Conservation (phyloP, 2,797 vertebrate genomes). For the Phalanger gymnotis region DNA sequence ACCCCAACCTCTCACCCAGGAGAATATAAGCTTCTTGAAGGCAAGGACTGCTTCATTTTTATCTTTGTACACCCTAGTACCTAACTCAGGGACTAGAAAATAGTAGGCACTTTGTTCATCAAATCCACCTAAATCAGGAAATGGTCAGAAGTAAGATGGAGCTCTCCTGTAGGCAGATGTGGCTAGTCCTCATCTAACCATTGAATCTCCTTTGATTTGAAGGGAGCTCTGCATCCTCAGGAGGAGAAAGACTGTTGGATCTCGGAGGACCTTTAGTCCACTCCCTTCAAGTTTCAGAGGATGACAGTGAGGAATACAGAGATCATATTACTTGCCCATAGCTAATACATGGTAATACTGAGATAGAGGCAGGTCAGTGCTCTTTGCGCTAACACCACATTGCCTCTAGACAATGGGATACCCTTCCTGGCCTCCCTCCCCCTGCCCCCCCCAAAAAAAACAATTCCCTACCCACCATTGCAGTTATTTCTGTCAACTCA, state of each 20-base stretch:
- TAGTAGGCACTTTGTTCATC: not conserved
- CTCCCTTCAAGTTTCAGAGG: not conserved
- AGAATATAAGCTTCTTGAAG: not conserved
- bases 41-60: not conserved
- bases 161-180: constrained; percentile 2
- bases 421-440: not conserved
- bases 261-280: not conserved
- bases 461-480: not conserved
- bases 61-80: not conserved
- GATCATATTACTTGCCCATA: not conserved
- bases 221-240: constrained; percentile 19
- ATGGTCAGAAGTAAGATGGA: constrained; percentile 18
- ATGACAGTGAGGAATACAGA: not conserved
- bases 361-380: not conserved
- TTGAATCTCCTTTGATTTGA: constrained; percentile 27
- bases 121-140: constrained; percentile 16
- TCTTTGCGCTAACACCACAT: not conserved
- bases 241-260: constrained; percentile 11
- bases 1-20: not conserved
- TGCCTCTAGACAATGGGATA: not conserved
- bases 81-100: not conserved
- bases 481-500: constrained; percentile 65
- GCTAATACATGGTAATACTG: not conserved
- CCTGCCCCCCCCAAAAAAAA: too few relatives aligned
- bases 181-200: not conserved